These are phyloP conservation scores for Karalla daura DNA, from an alignment of 2,797 vertebrate species.

Conservation along the genomic window DNA sequence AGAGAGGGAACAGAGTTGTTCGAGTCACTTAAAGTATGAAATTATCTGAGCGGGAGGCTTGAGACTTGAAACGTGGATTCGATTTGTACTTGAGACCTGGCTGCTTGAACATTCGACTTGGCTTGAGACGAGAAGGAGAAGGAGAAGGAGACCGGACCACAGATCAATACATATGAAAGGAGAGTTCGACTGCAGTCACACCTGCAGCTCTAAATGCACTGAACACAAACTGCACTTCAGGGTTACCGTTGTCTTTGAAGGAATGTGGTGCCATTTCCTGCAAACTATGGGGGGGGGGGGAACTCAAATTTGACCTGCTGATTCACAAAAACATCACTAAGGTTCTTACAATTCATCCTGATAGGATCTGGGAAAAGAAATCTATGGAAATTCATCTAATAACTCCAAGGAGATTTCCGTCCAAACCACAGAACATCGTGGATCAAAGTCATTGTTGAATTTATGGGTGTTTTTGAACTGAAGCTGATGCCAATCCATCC, in stretches of 20 bases:
- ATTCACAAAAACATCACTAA: background rate
- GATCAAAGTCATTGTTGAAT: background rate
- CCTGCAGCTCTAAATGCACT: background rate
- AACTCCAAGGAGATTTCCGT: too few species aligned
- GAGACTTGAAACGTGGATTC: background rate
- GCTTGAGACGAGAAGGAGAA: background rate
- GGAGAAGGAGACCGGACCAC: background rate
- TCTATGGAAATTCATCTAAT: background rate
- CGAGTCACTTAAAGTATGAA: background rate
- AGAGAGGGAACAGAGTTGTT: background rate
- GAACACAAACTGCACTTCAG: background rate
- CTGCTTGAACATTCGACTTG: background rate
- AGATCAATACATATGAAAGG: conserved; percentile 2
- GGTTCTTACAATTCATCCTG: background rate
- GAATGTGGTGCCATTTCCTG: background rate
- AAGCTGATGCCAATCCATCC: background rate
- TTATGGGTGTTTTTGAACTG: background rate
- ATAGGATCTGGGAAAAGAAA: background rate
- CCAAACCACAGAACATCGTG: background rate
- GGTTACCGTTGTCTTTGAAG: background rate
- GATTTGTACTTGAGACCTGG: background rate
- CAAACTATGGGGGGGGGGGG: background rate
- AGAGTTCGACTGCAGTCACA: background rate
- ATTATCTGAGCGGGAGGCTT: background rate
- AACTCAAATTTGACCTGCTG: background rate